Evolutionary conservation across 1,140 invertebrate species (phyloP).

Genomic region (Dryas iulia): DNA sequence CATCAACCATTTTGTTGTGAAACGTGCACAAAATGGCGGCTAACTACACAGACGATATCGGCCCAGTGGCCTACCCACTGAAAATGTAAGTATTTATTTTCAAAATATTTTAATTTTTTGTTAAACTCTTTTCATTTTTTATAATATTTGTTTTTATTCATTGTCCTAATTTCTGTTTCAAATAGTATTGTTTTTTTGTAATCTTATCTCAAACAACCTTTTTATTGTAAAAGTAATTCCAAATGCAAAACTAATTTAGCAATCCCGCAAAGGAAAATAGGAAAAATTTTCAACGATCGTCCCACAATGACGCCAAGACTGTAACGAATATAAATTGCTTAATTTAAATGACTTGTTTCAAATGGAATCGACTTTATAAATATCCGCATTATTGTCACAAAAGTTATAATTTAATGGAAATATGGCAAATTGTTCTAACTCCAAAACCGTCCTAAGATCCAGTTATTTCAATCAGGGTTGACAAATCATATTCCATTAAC

Average conservation of each 20-base stretch:
- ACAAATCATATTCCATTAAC: not conserved
- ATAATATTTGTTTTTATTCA: slow-evolving; percentile 9
- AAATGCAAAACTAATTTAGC: slow-evolving; percentile 20
- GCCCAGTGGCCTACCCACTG: slow-evolving; percentile 63
- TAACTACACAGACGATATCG: slow-evolving; percentile 61
- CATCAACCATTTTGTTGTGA: slow-evolving; percentile 53
- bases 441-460: not conserved
- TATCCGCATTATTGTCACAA: slow-evolving; percentile 20
- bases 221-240: slow-evolving; percentile 19
- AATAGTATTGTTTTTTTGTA: not conserved
- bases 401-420: slow-evolving; percentile 22
- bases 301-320: slow-evolving; percentile 19
- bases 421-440: slow-evolving; percentile 13
- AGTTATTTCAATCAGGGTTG: not conserved
- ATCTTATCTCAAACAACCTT: not conserved
- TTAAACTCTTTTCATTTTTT: not conserved
- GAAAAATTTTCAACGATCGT: slow-evolving; percentile 18
- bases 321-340: slow-evolving; percentile 33
- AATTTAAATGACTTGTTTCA: slow-evolving; percentile 27
- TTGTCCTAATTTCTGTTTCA: not conserved
- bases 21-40: slow-evolving; percentile 60
- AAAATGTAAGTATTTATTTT: slow-evolving; percentile 66
- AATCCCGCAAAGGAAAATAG: slow-evolving; percentile 24
- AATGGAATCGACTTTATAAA: slow-evolving; percentile 19
- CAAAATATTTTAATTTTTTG: slow-evolving; percentile 7